These are phyloP conservation scores for Mycetomoellerius zeteki DNA, from an alignment of 1,140 invertebrate genomes.

Conservation along the genomic window DNA sequence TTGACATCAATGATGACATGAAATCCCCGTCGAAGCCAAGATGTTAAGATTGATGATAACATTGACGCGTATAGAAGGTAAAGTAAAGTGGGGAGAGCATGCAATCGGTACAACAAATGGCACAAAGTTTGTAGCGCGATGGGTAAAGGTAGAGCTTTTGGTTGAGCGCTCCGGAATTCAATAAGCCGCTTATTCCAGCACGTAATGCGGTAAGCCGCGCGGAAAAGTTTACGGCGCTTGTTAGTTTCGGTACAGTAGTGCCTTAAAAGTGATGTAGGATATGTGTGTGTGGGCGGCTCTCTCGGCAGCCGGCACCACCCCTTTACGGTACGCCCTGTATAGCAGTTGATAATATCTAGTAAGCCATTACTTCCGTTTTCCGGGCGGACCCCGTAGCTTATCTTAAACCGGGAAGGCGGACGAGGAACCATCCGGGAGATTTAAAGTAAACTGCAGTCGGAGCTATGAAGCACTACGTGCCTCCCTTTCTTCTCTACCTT, in stretches of 20 bases:
- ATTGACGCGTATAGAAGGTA: slow-evolving; percentile 32
- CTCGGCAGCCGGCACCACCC: slow-evolving; percentile 57
- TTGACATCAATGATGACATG: slow-evolving; percentile 52
- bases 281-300: slow-evolving; percentile 64
- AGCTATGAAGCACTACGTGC: slow-evolving; percentile 67
- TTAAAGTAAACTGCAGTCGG: slow-evolving; percentile 78
- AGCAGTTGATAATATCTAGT: slow-evolving; percentile 79
- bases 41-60: slow-evolving; percentile 61
- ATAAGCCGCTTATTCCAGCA: slow-evolving; percentile 75
- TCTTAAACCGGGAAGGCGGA: slow-evolving; percentile 77
- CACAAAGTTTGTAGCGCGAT: slow-evolving; percentile 53
- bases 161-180: slow-evolving; percentile 71
- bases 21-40: slow-evolving; percentile 29
- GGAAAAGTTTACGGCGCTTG: slow-evolving; percentile 74
- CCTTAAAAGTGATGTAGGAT: slow-evolving; percentile 75
- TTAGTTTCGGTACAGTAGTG: slow-evolving; percentile 73
- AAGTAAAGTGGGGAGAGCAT: slow-evolving; percentile 18
- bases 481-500: slow-evolving; percentile 23
- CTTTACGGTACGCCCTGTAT: slow-evolving; percentile 70
- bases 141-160: slow-evolving; percentile 65
- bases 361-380: slow-evolving; percentile 80
- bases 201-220: slow-evolving; percentile 75
- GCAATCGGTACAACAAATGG: slow-evolving; percentile 62
- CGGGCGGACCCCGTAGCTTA: slow-evolving; percentile 76
- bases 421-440: slow-evolving; percentile 77